Base-by-base conservation (phyloP, 1,140 invertebrate species). In the Drosophila subobscura region DNA sequence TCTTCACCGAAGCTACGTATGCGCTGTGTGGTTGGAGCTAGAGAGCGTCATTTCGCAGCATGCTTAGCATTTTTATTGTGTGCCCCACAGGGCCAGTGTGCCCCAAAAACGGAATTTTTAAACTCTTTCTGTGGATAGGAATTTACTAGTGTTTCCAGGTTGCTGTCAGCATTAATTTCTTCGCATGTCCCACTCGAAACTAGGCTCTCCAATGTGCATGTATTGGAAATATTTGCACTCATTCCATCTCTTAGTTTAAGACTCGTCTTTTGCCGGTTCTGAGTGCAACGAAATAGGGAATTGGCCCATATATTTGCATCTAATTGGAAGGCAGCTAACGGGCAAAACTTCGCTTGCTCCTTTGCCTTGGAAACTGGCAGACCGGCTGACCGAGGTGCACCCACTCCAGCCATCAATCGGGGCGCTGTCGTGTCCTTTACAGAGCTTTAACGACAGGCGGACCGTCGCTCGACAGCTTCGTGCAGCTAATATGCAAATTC, bases 401-500 rank as follows among this genome's bases (percentile, higher is more conserved):
- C 16, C 25, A 55, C 41, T 46, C 46, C 33, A 16, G 3, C 68
- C 77, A 75, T 86, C 77, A 73, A 77, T 85, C 58, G 77, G 75
- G 37, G 33, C 12, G 4, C 33, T 12, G 33, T 27, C 23, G 16
- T 66, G 58, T 76, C 46, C 56, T 77, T 63, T 65, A 58, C 49
- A 68, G 29, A 49, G 77, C 77, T 77, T 80, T 73, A 74, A 76
- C 63, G 81, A 72, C 76, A 72, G 61, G n/a, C 42, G 10, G 10
- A 16, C 20, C n/a, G 8, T 27, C 42, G 10, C 59, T 50, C 51
- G 42, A 67, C 44, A 61, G 63, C 52, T 73, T 77, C 73, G 75
- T 79, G 79, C 75, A 78, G 81, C 81, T 78, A 86, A 88, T 86
- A 86, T 88, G 81, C 81, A 86, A 86, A 86, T 86, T 75, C 78